Evolutionary conservation across 2,113 vertebrate genomes (phyloP), one percentile per base, ranked within the genome.

Genomic region (Melanotaenia duboulayi): DNA sequence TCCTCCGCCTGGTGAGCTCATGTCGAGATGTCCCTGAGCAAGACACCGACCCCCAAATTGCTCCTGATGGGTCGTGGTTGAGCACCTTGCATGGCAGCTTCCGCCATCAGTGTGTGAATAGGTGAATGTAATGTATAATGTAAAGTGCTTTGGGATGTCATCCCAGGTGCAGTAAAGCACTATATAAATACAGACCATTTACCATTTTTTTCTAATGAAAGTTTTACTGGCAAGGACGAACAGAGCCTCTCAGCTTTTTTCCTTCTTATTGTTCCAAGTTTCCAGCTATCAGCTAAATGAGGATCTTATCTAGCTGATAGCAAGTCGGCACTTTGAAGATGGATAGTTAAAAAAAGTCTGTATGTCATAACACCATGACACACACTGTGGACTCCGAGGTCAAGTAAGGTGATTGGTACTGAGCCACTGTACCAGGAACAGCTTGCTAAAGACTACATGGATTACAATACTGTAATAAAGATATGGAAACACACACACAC

Each of bases 191-290:
- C n/a, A n/a, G n/a, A n/a, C n/a, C n/a, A n/a, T n/a, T n/a, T n/a
- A n/a, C n/a, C n/a, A n/a, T n/a, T 60, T 71, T 16, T 64, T 23
- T 49, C 63, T 54, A 48, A 56, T 44, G 40, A 40, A 60, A 49
- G n/a, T 37, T 24, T 46, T 67, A 4, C 25, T 48, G 56, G 35
- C 25, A 54, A 51, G 39, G 55, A n/a, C 12, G 23, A 59, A 25
- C 11, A 37, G 23, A 11, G 23, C 23, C 7, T 1, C 48, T n/a
- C 7, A n/a, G 32, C 35, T 37, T 56, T 64, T 69, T 72, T 67
- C 84, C 20, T 57, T 57, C 85, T 84, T 82, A 78, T 85, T 81
- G 70, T 58, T 76, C 58, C n/a, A 71, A 49, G 67, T 84, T 79
- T 87, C 65, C 73, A 80, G 49, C 24, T 58, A 62, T 80, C 69